Percentiles rank a stretch among this genome's conserved stretches.
Conservation (phyloP, 1,140 invertebrate genomes). For the Drosophila sucinea region DNA sequence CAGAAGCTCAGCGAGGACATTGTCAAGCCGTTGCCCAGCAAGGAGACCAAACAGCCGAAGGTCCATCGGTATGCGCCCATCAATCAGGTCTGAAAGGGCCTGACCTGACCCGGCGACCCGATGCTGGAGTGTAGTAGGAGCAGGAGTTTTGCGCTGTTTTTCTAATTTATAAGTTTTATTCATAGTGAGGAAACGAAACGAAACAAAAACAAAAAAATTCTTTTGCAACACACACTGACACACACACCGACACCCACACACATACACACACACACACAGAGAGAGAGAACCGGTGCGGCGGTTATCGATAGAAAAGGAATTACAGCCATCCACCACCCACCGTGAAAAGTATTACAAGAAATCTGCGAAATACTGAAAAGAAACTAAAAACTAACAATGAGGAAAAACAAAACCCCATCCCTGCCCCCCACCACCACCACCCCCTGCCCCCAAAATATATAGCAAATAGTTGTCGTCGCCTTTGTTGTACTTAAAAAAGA, state of each 20-base stretch:
- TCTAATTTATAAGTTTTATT: conserved; percentile 78
- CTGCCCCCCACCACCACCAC: background rate
- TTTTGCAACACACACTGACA: conserved; percentile 39
- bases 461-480: conserved; percentile 53
- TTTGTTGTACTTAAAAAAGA: conserved; percentile 46
- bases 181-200: conserved; percentile 59
- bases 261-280: conserved; percentile 30
- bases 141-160: conserved; percentile 74
- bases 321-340: conserved; percentile 19
- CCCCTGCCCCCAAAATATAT: conserved; percentile 23
- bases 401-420: conserved; percentile 17
- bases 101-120: too few relatives aligned
- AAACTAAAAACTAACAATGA: conserved; percentile 53
- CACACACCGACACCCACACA: conserved; percentile 7
- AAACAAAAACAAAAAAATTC: conserved; percentile 25
- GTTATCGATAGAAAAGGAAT: conserved; percentile 18
- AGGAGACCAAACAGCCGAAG: conserved; percentile 85
- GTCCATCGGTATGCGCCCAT: conserved; percentile 85
- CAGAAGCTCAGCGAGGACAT: conserved; percentile 86
- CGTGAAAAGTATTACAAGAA: conserved; percentile 70
- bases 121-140: conserved; percentile 32
- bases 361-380: conserved; percentile 51
- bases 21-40: conserved; percentile 69
- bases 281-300: conserved; percentile 28
- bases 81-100: conserved; percentile 77